Base-by-base conservation (phyloP, 2,888 invertebrate species). In the Hecatera dysodea region DNA sequence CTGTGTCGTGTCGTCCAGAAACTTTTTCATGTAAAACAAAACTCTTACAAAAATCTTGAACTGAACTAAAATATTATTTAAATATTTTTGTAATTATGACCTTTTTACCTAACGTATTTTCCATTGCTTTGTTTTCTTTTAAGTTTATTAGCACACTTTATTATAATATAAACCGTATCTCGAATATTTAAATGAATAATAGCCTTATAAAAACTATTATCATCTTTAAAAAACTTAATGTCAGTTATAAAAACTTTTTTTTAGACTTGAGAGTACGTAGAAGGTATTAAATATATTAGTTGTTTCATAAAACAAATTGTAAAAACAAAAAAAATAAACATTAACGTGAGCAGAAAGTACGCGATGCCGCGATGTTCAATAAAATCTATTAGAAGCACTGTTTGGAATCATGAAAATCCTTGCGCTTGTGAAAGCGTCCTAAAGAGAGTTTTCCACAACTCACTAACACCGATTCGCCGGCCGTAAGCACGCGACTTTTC, bases 361-460 rank as follows among this genome's bases (percentile, higher is more conserved):
- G 83, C 82, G 78, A 89, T 87, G 86, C 90, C 83, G 83, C 82
- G 78, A 89, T 87, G 86, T 90, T 88, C 87, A 90, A 89, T 88
- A 85, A 84, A 90, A 89, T 89, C 86, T 89, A 90, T 90, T 88
- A 89, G 84, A 81, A 82, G 80, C 75, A 82, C 82, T 85, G 82
- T 87, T 86, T 86, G 85, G 89, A 90, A 91, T 91, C 88, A 89
- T 90, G 91, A 91, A 94, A 94, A 93, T 90, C 88, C 89, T 88
- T 86, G 85, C 84, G 90, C 87, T 89, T 93, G 92, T 95, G 94
- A 90, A 95, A 90, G 91, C 94, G 89, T 89, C 95, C 93, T 95
- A 91, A 88, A 93, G 91, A 93, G 94, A 95, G 93, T 95, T 95
- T 96, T 95, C 94, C 92, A 95, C 95, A 93, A 95, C 94, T 92